Conservation (phyloP, 1,140 invertebrate genomes). For the Melanaphis sacchari region DNA sequence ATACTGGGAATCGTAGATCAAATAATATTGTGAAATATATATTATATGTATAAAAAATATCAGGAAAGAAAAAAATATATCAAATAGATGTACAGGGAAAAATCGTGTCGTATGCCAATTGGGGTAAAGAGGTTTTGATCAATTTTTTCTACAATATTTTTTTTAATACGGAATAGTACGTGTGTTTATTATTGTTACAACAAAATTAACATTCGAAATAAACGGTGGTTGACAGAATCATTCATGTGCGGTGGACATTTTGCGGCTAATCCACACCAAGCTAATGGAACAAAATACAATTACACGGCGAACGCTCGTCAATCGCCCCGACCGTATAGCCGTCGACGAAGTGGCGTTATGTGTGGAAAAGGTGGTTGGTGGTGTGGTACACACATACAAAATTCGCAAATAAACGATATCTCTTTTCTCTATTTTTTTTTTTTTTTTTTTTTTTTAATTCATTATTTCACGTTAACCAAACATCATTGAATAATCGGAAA, state of each 20-base stretch:
- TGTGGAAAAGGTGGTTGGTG: not conserved
- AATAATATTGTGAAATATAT: not conserved
- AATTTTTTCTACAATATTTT: not conserved
- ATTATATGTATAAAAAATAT: not conserved
- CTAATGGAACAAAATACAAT: constrained; percentile 40
- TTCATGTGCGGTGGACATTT: constrained; percentile 41
- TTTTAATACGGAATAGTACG: not conserved
- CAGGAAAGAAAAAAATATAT: not conserved
- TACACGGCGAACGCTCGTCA: constrained; percentile 29
- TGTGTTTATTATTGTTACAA: not conserved
- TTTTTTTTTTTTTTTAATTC: not conserved
- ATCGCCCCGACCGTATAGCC: not conserved
- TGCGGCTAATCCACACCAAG: constrained; percentile 2
- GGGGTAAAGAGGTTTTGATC: not conserved
- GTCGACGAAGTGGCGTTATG: not conserved
- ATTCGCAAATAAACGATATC: not conserved
- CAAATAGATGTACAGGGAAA: not conserved
- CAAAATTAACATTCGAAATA: constrained; percentile 37
- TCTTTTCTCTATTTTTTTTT: too few species aligned
- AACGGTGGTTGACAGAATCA: constrained; percentile 32
- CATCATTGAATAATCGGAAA: not conserved
- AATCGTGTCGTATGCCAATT: not conserved
- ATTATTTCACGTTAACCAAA: constrained; percentile 5
- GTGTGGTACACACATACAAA: not conserved
- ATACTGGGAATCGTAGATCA: constrained; percentile 48